Percentiles rank a stretch among this genome's conserved stretches.
phyloP scores from a whole-genome alignment of 2,113 vertebrate genomes.

The Vidua macroura region DNA sequence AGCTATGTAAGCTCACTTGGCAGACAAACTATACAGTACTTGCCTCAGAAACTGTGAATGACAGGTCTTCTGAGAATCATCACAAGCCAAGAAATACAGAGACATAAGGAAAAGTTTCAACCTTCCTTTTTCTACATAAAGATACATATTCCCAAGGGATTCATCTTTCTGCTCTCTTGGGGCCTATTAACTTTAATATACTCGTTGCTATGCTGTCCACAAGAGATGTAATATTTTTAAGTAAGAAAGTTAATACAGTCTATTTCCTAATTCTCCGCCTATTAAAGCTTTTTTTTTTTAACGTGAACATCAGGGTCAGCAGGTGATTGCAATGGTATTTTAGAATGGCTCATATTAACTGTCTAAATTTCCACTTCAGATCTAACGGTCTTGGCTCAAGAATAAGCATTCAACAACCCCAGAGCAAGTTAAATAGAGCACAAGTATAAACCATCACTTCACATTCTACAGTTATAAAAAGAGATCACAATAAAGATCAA shows the following conservation, averaged over 20 bases:
- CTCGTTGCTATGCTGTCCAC: background rate
- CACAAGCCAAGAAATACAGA: background rate
- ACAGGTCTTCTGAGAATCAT: background rate
- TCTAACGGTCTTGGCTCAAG: background rate
- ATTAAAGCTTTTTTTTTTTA: background rate
- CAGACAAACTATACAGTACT: background rate
- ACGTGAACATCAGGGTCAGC: background rate
- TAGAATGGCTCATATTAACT: background rate
- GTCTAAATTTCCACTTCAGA: background rate
- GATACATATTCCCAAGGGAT: background rate
- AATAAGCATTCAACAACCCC: background rate
- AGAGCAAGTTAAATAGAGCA: background rate
- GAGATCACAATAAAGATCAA: background rate
- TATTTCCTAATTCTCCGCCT: background rate
- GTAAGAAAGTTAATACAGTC: background rate
- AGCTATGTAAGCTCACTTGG: background rate
- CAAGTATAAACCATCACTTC: background rate
- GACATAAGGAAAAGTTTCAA: background rate
- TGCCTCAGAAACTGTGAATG: background rate
- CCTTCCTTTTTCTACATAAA: background rate
- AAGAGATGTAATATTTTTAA: background rate
- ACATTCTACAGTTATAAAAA: background rate
- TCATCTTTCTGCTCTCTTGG: background rate
- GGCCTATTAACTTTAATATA: background rate
- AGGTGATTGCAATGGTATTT: background rate